phyloP scores from a whole-genome alignment of 2,113 vertebrate genomes.

The Ageneiosus marmoratus region DNA sequence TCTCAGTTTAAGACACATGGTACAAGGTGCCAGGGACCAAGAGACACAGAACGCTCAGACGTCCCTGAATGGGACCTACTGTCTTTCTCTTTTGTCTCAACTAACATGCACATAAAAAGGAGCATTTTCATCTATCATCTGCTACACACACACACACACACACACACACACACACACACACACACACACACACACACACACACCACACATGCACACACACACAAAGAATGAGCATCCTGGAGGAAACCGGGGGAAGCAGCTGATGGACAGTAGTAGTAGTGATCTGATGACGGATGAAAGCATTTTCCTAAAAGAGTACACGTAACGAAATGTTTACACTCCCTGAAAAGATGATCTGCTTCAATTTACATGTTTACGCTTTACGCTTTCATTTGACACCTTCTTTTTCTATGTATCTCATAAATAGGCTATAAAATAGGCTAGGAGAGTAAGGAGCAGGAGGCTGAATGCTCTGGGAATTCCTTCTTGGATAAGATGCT shows the following conservation, averaged over 20 bases:
- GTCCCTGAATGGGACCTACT: conserved; percentile 70
- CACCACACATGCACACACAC: conserved; percentile 19
- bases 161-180: conserved; percentile 9
- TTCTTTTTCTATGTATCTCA: neutral
- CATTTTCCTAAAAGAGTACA: neutral
- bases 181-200: conserved; percentile 34
- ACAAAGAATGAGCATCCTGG: neutral
- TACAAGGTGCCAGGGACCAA: conserved; percentile 60
- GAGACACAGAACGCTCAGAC: conserved; percentile 60
- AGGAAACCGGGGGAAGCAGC: conserved; percentile 1
- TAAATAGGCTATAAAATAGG: neutral
- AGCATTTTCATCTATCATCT: conserved; percentile 44
- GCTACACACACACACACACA: conserved; percentile 39
- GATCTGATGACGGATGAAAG: neutral
- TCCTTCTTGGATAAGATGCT: neutral
- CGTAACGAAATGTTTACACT: neutral
- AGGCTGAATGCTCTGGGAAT: neutral
- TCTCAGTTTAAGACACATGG: conserved; percentile 53
- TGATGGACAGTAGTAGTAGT: conserved; percentile 2
- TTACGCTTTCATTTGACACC: too few relatives aligned
- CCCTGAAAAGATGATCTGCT: neutral
- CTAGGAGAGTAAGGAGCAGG: neutral
- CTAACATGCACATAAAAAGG: conserved; percentile 50
- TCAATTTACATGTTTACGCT: too few relatives aligned
- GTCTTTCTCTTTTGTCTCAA: conserved; percentile 59